Percentiles rank a stretch among this genome's conserved stretches.
Conservation (phyloP, 23 tunicate species). For the Aplidium turbinatum region DNA sequence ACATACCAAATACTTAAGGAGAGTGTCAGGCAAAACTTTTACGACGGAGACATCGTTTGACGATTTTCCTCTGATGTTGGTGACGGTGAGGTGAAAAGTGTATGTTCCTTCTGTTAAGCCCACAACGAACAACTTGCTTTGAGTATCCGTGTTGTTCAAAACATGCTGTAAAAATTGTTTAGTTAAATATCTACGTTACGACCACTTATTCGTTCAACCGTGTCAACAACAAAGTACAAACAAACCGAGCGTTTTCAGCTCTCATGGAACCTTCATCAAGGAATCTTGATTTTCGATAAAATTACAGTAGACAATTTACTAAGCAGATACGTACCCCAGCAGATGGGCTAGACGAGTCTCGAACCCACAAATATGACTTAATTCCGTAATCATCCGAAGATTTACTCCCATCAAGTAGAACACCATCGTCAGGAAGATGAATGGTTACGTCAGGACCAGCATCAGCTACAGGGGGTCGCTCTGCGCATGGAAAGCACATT, state of each 20-base stretch:
- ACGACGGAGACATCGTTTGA: conserved; percentile 43
- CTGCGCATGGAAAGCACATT: too few relatives aligned
- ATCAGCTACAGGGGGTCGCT: conserved; percentile 64
- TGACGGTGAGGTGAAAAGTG: conserved; percentile 57
- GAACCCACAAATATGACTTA: conserved; percentile 46
- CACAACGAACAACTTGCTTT: conserved; percentile 31
- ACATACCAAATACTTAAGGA: conserved; percentile 42
- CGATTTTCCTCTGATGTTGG: conserved; percentile 65
- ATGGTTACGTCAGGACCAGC: conserved; percentile 68
- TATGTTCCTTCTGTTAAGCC: conserved; percentile 56
- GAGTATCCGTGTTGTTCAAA: conserved; percentile 36
- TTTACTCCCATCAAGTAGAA: conserved; percentile 50
- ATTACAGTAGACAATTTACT: not conserved
- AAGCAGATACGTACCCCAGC: conserved; percentile 77
- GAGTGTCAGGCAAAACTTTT: conserved; percentile 46
- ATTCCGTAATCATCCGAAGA: conserved; percentile 85
- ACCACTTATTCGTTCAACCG: too few relatives aligned
- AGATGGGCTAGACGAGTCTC: conserved; percentile 59
- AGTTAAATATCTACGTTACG: too few relatives aligned
- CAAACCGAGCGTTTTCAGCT: too few relatives aligned
- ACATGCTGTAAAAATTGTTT: conserved; percentile 47
- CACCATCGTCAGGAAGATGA: conserved; percentile 69
- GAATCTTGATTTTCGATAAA: too few relatives aligned
- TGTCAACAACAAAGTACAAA: too few relatives aligned
- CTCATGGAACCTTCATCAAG: too few relatives aligned